A percentile compares a stretch with the other conserved stretches of the same genome.
These are phyloP conservation scores for Meghimatium bilineatum DNA, from an alignment of 2,888 invertebrate genomes.

Conservation along the genomic window DNA sequence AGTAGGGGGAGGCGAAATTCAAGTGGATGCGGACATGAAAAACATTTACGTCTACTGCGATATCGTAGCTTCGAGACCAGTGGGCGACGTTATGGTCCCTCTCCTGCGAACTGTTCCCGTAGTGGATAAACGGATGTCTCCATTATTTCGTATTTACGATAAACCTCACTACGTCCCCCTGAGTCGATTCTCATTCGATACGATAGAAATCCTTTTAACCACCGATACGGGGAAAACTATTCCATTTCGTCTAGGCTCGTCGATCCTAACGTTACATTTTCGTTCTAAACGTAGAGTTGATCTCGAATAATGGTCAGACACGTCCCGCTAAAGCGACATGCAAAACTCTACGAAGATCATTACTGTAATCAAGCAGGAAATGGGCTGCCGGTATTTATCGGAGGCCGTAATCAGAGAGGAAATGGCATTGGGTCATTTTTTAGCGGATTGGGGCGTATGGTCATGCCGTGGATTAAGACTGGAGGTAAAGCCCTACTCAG, in stretches of 20 bases:
- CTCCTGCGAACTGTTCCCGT: constrained; percentile 19
- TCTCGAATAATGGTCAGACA: neutral
- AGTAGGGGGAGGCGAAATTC: neutral
- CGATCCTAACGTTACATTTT: constrained; percentile 42
- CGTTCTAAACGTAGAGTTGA: neutral
- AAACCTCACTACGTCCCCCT: constrained; percentile 41
- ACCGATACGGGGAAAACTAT: neutral
- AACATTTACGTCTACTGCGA: constrained; percentile 23
- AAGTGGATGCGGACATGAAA: neutral
- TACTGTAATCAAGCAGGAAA: neutral
- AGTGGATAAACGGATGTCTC: neutral
- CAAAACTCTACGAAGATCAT: neutral
- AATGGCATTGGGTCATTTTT: constrained; percentile 17
- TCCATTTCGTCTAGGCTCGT: constrained; percentile 23
- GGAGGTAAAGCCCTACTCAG: constrained; percentile 32
- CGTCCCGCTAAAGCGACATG: neutral
- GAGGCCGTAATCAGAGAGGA: neutral
- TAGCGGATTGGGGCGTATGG: neutral
- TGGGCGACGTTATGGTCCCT: constrained; percentile 25
- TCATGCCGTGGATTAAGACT: constrained; percentile 28
- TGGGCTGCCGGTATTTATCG: neutral
- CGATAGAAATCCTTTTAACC: constrained; percentile 40
- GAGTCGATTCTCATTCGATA: constrained; percentile 11
- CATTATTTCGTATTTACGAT: constrained; percentile 11
- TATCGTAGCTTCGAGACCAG: neutral